These are phyloP conservation scores for Fabriciana adippe DNA, from an alignment of 2,888 invertebrate species.

Conservation along the genomic window DNA sequence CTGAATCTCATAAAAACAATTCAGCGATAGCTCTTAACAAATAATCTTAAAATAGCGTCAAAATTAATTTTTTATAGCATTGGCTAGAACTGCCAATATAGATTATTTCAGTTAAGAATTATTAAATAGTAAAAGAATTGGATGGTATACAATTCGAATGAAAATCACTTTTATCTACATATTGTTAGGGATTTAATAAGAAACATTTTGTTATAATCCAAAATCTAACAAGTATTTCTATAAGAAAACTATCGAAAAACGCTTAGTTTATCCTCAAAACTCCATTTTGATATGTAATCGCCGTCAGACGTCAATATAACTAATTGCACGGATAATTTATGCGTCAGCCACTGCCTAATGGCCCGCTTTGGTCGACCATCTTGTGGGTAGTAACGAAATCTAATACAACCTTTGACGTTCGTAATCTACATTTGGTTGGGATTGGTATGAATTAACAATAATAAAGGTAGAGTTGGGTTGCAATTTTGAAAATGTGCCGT, in stretches of 20 bases:
- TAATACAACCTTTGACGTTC: slow-evolving; percentile 31
- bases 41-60: too few relatives aligned
- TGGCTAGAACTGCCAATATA: too few relatives aligned
- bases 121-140: too few relatives aligned
- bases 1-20: too few relatives aligned
- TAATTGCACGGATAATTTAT: slow-evolving; percentile 76
- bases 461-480: neutral
- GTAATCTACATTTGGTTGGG: slow-evolving; percentile 15
- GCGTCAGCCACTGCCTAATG: slow-evolving; percentile 68
- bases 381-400: slow-evolving; percentile 39
- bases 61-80: too few relatives aligned
- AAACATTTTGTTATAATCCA: neutral
- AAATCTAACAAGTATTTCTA: neutral
- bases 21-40: too few relatives aligned
- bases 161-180: neutral
- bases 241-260: neutral
- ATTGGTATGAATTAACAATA: neutral
- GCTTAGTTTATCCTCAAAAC: neutral
- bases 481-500: too few relatives aligned
- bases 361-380: slow-evolving; percentile 51
- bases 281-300: slow-evolving; percentile 57
- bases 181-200: neutral
- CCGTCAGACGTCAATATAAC: slow-evolving; percentile 68
- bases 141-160: too few relatives aligned
- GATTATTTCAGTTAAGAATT: too few relatives aligned